phyloP scores from a whole-genome alignment of 2,888 invertebrate species.

The Eustalomyia histrio region DNA sequence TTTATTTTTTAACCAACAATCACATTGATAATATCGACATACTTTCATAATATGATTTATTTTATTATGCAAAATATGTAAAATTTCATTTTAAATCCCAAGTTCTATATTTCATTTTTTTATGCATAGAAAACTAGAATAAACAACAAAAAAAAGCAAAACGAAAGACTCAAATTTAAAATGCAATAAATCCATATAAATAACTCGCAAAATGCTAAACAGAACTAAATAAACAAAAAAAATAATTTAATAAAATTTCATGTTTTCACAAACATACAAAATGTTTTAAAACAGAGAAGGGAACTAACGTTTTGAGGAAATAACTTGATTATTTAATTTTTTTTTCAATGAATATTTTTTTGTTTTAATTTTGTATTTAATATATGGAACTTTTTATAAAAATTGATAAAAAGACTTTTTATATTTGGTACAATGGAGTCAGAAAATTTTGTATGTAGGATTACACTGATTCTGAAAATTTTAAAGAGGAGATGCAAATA shows the following conservation, averaged over 20 bases:
- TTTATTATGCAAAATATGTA: constrained; percentile 56
- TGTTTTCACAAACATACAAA: constrained; percentile 26
- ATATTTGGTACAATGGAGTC: no score
- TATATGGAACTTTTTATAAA: no score
- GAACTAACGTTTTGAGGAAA: neutral
- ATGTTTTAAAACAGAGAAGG: constrained; percentile 24
- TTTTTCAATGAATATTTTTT: no score
- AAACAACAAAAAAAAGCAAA: constrained; percentile 23
- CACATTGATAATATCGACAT: constrained; percentile 55
- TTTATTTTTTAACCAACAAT: constrained; percentile 58
- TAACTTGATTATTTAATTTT: no score
- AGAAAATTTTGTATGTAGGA: no score
- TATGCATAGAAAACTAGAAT: neutral
- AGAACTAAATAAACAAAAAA: constrained; percentile 14
- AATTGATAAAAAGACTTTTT: no score
- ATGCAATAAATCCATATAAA: constrained; percentile 59
- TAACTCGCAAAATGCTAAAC: neutral
- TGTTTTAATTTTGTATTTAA: no score
- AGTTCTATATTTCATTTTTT: constrained; percentile 50
- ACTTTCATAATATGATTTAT: constrained; percentile 58
- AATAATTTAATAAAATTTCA: constrained; percentile 14
- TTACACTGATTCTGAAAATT: no score
- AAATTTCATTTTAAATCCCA: constrained; percentile 52
- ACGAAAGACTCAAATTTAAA: constrained; percentile 55
- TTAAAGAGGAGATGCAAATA: no score